Base-by-base conservation (phyloP, 2,888 invertebrate species). In the Lepas anatifera region DNA sequence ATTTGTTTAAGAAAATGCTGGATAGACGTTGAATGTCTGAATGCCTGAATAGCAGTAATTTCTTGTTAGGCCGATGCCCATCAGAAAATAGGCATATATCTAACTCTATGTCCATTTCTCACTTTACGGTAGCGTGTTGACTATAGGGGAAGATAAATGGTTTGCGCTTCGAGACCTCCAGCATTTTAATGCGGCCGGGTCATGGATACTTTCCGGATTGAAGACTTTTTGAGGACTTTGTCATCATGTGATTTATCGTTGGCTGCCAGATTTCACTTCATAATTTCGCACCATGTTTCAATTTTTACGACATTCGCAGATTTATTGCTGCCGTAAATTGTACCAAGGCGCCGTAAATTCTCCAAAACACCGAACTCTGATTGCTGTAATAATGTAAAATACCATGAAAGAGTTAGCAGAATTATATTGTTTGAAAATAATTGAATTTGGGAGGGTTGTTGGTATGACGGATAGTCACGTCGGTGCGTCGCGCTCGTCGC, bases 191-290 rank as follows among this genome's bases (percentile, higher is more conserved):
- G 58, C 35, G 25, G 32, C 35, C 58, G 58, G 58, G 58, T 58
- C 58, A 58, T 58, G 58, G 58, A 58, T 58, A 58, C 58, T 58
- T 58, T 58, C 58, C 58, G 58, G 58, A 58, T 58, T 58, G 58
- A 58, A 32, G 58, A 58, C 58, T 58, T 58, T 58, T 58, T 58
- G 58, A 58, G 58, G 58, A 58, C 58, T 58, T 58, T 58, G 58
- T 35, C 58, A 58, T 58, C 58, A 18, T 22, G 58, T 58, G 58
- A 58, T 58, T 58, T 58, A 58, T 58, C 58, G 58, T 35, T 32
- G 8, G 16, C n/a, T 58, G 58, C 58, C 58, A 58, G 32, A 58
- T 58, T 58, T 58, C 58, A 58, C 58, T 58, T 58, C 58, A 58
- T 58, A 58, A 58, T 58, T 58, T 58, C 58, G 58, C 58, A 58